Evolutionary conservation across 2,797 vertebrate genomes (phyloP), one percentile per base, ranked within the genome.

Genomic region (Danio tinwini): DNA sequence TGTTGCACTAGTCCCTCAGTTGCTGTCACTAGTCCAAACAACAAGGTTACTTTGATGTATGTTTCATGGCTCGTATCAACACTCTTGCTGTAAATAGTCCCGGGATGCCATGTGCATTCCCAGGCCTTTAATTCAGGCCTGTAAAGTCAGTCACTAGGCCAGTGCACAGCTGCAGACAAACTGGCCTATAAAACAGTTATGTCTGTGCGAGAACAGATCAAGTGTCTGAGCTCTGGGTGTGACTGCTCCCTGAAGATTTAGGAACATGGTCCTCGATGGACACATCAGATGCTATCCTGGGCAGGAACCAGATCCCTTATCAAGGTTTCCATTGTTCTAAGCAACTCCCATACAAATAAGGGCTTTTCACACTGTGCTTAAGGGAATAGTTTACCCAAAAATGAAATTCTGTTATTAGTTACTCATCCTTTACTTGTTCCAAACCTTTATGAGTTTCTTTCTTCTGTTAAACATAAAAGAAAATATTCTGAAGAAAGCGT

Each of bases 311-410:
- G 74, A 62, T 70, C 76, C 61, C 19, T 75, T 89, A 83, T 80
- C 86, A 85, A 55, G 80, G 78, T 79, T 87, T 86, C 81, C 79
- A 11, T 82, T 82, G 53, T 88, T 89, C 85, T 77, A 84, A 81
- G 85, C 86, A 88, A 76, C 58, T 82, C 71, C 69, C 17, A 84
- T 85, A 88, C 81, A 65, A 10, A 62, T 76, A 3, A n/a, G n/a
- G 29, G 29, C 29, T 29, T 29, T 29, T 29, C 3, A 29, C 29
- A 29, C 29, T 29, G 29, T 1, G n/a, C n/a, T n/a, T n/a, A n/a
- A n/a, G n/a, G n/a, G n/a, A 29, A 3, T 29, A 29, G 29, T 29
- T 29, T 3, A 29, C 29, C 29, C 29, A 29, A 29, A 29, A 29
- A n/a, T n/a, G n/a, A n/a, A n/a, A n/a, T n/a, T n/a, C n/a, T n/a